Evolutionary conservation across 2,888 invertebrate species (phyloP), one percentile per base, ranked within the genome.

Genomic region (Malachius bipustulatus): DNA sequence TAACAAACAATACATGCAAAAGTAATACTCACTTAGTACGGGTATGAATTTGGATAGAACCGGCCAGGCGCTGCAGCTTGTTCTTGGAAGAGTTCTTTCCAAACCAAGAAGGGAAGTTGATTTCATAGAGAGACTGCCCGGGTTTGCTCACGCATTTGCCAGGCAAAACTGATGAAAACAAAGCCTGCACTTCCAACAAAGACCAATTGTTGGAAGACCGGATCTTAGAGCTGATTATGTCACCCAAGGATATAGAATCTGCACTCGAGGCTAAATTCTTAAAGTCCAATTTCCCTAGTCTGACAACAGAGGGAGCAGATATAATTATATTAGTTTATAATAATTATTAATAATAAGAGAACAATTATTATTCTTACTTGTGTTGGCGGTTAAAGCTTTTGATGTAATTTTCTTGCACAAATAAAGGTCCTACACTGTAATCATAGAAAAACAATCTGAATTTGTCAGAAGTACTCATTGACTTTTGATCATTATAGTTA

Each of bases 391-490:
- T n/a, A n/a, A n/a, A n/a, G n/a, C n/a, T n/a, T 19, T n/a, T 19
- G n/a, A 88, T 64, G 63, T 98, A 99, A 64, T 97, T 98, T 61
- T 99, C 97, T 52, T 97, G 94, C 0, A 98, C 91, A 64, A 99
- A 98, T 9, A 99, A 67, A 2, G 96, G 90, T n/a, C 82, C 81
- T 43, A 98, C 72, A 52, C 81, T 89, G 65, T 98, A 99, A 67
- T 99, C 98, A 54, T 88, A 81, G 65, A 97, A 99, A 66, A 97
- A 99, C 36, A 98, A 67, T 56, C 87, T 84, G 36, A 80, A 76
- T 60, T 83, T 90, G 55, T 94, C 91, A 44, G 73, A 67, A 4
- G 90, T 66, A 19, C 64, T 71, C 84, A 87, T 87, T 0, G 59
- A 67, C 54, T 79, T 79, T 51, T 85, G 84, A 32, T 87, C 82